A percentile compares a stretch with the other conserved stretches of the same genome.
Conservation (phyloP, 2,888 invertebrate genomes). For the Girardia tigrina region DNA sequence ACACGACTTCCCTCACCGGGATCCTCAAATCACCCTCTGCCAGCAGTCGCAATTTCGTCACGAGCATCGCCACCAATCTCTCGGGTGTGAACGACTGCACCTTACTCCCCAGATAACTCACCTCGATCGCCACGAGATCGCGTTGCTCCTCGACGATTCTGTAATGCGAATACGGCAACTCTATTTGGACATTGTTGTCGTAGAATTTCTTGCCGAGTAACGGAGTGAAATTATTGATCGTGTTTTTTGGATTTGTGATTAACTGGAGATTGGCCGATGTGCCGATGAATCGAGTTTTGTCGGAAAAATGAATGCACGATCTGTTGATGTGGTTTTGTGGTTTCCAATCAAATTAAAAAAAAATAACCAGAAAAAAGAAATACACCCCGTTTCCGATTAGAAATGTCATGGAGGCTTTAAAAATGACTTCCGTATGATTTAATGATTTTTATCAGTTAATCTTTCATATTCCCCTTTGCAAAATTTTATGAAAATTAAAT, state of each 20-base stretch:
- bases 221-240: conserved; percentile 79
- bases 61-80: conserved; percentile 89
- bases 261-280: conserved; percentile 90
- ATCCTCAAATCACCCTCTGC: conserved; percentile 72
- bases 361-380: no score
- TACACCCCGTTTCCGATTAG: no score
- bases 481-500: no score
- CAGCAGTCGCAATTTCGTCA: conserved; percentile 83
- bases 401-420: no score
- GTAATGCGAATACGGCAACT: conserved; percentile 66
- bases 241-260: conserved; percentile 91
- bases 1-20: conserved; percentile 60
- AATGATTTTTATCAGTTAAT: no score
- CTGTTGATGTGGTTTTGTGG: no score
- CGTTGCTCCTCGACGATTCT: conserved; percentile 63
- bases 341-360: no score
- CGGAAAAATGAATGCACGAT: conserved; percentile 83
- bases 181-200: conserved; percentile 70
- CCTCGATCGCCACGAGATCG: conserved; percentile 72
- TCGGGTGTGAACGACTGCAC: conserved; percentile 62
- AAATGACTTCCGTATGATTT: no score
- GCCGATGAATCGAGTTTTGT: conserved; percentile 78
- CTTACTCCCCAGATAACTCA: conserved; percentile 70
- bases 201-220: conserved; percentile 74
- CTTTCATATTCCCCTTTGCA: no score